Evolutionary conservation across 37 sponge, comb jelly and placozoan genomes (phyloP), one percentile per base, ranked within the genome.

Genomic region (Halichondria panicea): DNA sequence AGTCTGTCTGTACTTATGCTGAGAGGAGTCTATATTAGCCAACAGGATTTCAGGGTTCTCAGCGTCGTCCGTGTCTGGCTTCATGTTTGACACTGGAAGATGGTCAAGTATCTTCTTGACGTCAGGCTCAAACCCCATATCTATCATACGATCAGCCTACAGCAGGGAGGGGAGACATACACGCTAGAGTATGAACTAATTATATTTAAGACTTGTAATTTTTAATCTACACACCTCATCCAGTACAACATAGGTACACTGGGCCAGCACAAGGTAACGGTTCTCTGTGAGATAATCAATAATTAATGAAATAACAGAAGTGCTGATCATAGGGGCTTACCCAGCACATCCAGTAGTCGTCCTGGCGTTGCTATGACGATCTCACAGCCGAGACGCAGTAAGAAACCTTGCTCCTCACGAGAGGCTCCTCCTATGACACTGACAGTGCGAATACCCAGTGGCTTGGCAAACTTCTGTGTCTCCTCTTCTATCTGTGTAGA

Each of bases 351-450:
- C 45, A 98, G 88, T 6, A 98, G 88, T 70, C 99, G 80, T 33
- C 99, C 99, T 33, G 99, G 99, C 38, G 99, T 98, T 39, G 99
- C 99, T 36, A 98, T 95, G 36, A 98, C 99, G 59, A 98, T 95
- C 89, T 98, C 99, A 85, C 95, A 95, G 4, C 99, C 99, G 18
- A 84, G 83, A 30, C 95, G 65, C 18, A 98, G 84, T 45, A 88
- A 86, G 57, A 98, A 98, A 2, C 99, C 99, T 53, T 98, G 99
- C 27, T 95, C 99, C 61, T 98, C 99, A 5, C 95, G 74, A 6
- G 95, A 95, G 39, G 92, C 79, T 34, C 99, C 99, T 18, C 99
- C 99, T 55, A 98, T 83, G 7, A 98, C 74, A 38, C 82, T 84
- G 39, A 98, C 99, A 24, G 95, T 98, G 30, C 93, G 43, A 24